phyloP scores from a whole-genome alignment of 2,797 vertebrate genomes.

The Molossus molossus region DNA sequence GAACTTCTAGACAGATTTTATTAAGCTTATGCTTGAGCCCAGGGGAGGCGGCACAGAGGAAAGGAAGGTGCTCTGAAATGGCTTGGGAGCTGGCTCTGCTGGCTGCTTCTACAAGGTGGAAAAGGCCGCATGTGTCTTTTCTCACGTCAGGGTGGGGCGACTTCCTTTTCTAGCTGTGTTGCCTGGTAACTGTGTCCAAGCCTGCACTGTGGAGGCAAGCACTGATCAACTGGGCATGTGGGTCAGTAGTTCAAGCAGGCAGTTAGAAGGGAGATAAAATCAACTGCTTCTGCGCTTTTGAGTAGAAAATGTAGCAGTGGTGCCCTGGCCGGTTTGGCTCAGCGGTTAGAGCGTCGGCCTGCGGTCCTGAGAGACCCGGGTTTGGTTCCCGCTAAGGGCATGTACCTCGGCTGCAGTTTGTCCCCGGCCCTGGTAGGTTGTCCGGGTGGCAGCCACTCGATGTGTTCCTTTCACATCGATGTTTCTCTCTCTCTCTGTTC shows the following conservation, averaged over 20 bases:
- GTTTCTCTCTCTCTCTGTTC: too few species aligned
- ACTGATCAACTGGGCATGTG: background rate
- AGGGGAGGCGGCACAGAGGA: background rate
- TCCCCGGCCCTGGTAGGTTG: too few species aligned
- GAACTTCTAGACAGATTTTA: background rate
- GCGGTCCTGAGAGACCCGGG: too few species aligned
- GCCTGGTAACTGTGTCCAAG: background rate
- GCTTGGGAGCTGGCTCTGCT: background rate
- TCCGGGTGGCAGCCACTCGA: too few species aligned
- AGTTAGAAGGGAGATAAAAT: background rate
- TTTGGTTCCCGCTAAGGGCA: too few species aligned
- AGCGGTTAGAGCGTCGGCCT: too few species aligned
- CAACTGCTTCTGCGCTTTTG: background rate
- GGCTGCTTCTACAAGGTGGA: background rate
- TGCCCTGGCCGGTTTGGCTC: too few species aligned
- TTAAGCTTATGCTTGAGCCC: background rate
- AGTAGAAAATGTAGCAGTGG: background rate
- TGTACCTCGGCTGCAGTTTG: too few species aligned
- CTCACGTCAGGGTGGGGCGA: background rate
- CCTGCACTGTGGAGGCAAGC: background rate
- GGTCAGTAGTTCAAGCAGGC: background rate
- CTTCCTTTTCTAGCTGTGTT: background rate
- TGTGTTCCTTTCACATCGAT: too few species aligned
- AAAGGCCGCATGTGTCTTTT: background rate
- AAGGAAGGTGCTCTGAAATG: background rate